phyloP scores from a whole-genome alignment of 2,113 vertebrate species.

The Brachypodius melanocephalos region DNA sequence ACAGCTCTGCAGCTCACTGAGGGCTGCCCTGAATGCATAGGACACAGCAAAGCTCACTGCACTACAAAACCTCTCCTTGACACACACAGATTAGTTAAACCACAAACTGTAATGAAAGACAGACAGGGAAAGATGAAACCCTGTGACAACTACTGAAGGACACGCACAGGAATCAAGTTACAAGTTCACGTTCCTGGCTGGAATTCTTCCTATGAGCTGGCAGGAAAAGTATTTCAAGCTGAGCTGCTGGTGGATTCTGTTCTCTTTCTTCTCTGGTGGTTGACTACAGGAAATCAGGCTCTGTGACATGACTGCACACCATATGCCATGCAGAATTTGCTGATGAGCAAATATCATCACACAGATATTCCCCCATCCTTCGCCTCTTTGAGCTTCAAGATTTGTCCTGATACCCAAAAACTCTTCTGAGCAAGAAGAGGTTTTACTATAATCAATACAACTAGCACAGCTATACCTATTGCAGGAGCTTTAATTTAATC shows the following conservation, averaged over 20 bases:
- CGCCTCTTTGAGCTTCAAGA: neutral
- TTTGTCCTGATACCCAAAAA: neutral
- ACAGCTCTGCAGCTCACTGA: neutral
- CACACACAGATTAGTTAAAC: neutral
- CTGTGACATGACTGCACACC: neutral
- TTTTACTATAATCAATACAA: neutral
- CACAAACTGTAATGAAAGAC: constrained; percentile 1
- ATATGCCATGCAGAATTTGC: neutral
- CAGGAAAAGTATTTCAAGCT: constrained; percentile 23
- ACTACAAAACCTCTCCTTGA: neutral
- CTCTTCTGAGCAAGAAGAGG: neutral
- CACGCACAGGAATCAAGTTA: neutral
- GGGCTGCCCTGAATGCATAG: neutral
- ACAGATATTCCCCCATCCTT: neutral
- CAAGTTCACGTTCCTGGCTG: neutral
- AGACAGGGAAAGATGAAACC: neutral
- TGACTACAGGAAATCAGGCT: neutral
- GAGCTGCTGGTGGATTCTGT: neutral
- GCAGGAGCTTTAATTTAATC: neutral
- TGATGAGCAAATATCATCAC: neutral
- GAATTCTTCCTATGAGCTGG: constrained; percentile 8
- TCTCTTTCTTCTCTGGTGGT: neutral
- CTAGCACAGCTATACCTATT: neutral
- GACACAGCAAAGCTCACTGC: neutral
- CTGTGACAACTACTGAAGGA: neutral